Base-by-base conservation (phyloP, 2,113 vertebrate genomes). In the Phocoena phocoena region DNA sequence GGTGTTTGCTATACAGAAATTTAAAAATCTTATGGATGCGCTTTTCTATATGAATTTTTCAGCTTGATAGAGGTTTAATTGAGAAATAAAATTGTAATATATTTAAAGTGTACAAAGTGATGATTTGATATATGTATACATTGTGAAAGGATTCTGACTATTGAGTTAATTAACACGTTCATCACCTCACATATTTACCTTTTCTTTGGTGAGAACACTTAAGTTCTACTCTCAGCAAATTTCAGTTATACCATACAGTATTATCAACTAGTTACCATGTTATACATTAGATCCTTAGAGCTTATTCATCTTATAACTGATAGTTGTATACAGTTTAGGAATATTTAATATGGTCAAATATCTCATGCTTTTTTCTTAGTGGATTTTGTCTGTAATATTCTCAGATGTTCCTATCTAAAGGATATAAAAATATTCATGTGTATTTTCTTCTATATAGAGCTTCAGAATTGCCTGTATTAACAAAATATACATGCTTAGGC, bases 341-440 rank as follows among this genome's bases (percentile, higher is more conserved):
- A 53, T 70, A 82, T 73, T 93, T 77, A 53, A 93, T 68, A 92
- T 71, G 13, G n/a, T 92, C 58, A 96, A 86, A 93, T 89, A 93
- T n/a, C 62, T 93, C 70, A 68, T 67, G 44, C 7, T 76, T 71
- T 86, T 90, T 83, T 88, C 36, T 70, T 55, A 68, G 38, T 94
- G 18, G 31, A 73, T 77, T 96, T 55, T 96, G n/a, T 73, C 38
- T 92, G 65, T 84, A 92, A 62, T 92, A 86, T 93, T 96, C n/a
- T 88, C 85, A 86, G 38, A 95, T 92, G 60, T 83, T 44, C 25
- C 63, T 38, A 81, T 50, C 23, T 91, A 86, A 89, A 90, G 17
- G 21, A 13, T 83, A 88, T 38, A 67, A 95, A 94, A 85, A 53
- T 47, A 73, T 82, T 89, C 15, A 77, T 15, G 6, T 91, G 53